These are phyloP conservation scores for Cosmorhoe ocellata DNA, from an alignment of 2,888 invertebrate genomes.

Conservation along the genomic window DNA sequence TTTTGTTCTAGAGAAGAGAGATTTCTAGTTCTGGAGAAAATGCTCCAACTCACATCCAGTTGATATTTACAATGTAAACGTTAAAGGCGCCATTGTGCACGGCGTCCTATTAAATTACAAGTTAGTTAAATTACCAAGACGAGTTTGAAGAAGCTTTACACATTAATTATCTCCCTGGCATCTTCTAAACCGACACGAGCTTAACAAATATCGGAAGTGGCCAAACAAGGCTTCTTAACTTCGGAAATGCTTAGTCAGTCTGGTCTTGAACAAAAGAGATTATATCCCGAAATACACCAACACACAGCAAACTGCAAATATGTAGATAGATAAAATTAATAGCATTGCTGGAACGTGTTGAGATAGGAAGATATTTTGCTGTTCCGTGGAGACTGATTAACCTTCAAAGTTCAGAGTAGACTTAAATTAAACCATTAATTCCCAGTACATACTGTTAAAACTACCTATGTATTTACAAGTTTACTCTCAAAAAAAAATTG, in stretches of 20 bases:
- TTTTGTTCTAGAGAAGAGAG: too few relatives aligned
- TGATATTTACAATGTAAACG: constrained; percentile 8
- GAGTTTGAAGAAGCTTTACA: constrained; percentile 55
- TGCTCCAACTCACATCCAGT: neutral
- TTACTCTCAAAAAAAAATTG: too few relatives aligned
- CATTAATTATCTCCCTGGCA: constrained; percentile 74
- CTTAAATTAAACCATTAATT: constrained; percentile 19
- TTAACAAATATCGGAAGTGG: constrained; percentile 72
- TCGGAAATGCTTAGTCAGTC: constrained; percentile 65
- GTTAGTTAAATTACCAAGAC: constrained; percentile 58
- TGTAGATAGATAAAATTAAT: constrained; percentile 33
- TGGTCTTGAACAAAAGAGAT: constrained; percentile 63
- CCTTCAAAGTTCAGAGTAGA: constrained; percentile 15
- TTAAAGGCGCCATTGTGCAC: constrained; percentile 23
- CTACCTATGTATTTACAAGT: too few relatives aligned
- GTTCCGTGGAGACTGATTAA: constrained; percentile 8
- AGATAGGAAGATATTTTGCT: constrained; percentile 20
- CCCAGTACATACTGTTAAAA: too few relatives aligned
- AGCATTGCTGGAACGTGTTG: constrained; percentile 21
- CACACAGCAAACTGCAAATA: constrained; percentile 41
- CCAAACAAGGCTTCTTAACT: constrained; percentile 70
- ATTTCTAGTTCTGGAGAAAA: too few relatives aligned
- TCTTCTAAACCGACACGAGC: constrained; percentile 70
- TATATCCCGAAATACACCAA: constrained; percentile 50
- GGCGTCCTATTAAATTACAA: constrained; percentile 53